Percentiles rank a stretch among this genome's conserved stretches.
These are phyloP conservation scores for Nomada ferruginata DNA, from an alignment of 2,888 invertebrate species.

Conservation along the genomic window DNA sequence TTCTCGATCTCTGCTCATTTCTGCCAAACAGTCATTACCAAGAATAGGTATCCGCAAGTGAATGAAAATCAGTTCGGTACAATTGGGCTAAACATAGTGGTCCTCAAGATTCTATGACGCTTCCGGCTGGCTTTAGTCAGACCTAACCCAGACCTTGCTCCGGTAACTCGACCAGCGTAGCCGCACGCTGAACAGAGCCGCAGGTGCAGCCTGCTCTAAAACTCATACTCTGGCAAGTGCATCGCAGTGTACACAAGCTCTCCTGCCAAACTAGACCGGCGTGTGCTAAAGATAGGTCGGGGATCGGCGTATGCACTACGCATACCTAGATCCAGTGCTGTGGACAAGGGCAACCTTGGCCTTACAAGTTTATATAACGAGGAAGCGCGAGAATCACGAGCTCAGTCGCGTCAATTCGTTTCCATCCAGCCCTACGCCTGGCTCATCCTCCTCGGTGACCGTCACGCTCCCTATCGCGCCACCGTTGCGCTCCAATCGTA, in stretches of 20 bases:
- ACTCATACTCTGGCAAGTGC: slow-evolving; percentile 25
- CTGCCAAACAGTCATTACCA: no score
- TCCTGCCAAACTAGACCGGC: slow-evolving; percentile 68
- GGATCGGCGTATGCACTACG: slow-evolving; percentile 59
- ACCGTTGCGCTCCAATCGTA: neutral
- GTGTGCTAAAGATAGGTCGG: slow-evolving; percentile 78
- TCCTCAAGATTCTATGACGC: no score
- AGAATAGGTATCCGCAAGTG: no score
- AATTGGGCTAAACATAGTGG: no score
- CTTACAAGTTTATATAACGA: slow-evolving; percentile 80
- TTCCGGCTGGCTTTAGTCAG: neutral
- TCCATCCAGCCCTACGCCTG: slow-evolving; percentile 56
- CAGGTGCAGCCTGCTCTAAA: neutral
- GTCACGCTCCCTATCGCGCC: slow-evolving; percentile 7
- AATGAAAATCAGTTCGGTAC: no score
- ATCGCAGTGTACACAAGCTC: slow-evolving; percentile 28
- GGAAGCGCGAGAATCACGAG: slow-evolving; percentile 71
- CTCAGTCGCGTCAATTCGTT: slow-evolving; percentile 70
- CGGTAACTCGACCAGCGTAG: slow-evolving; percentile 1
- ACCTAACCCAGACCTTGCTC: slow-evolving; percentile 41
- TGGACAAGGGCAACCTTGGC: slow-evolving; percentile 79
- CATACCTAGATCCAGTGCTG: slow-evolving; percentile 58
- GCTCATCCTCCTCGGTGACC: neutral
- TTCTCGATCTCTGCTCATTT: no score
- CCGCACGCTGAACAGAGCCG: neutral